Evolutionary conservation across 2,888 invertebrate genomes (phyloP).

Genomic region (Lepetodrilus schrolli): DNA sequence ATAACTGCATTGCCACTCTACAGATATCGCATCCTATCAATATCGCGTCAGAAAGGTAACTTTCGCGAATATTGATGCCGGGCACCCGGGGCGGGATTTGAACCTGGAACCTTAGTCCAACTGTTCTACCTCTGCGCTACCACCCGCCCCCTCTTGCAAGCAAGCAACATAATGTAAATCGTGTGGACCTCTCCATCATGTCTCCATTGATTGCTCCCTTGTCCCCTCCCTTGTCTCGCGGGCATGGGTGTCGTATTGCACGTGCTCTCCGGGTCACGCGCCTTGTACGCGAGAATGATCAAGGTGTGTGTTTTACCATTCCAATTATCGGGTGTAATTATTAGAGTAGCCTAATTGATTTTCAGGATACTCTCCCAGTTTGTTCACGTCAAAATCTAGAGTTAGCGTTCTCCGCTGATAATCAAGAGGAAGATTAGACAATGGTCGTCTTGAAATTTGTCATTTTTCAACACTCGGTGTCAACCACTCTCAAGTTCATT

Average conservation of each 20-base stretch:
- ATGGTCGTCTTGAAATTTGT: not conserved
- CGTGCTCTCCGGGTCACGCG: not conserved
- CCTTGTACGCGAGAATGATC: not conserved
- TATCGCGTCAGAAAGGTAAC: too few relatives aligned
- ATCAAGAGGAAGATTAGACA: not conserved
- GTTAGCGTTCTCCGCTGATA: not conserved
- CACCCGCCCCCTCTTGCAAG: too few relatives aligned
- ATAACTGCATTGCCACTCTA: too few relatives aligned
- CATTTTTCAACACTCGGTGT: not conserved
- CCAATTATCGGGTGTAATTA: constrained; percentile 1
- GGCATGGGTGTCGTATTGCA: not conserved
- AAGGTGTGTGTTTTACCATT: not conserved
- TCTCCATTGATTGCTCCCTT: not conserved
- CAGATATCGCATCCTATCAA: too few relatives aligned
- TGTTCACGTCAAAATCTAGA: not conserved
- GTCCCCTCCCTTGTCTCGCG: not conserved
- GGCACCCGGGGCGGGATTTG: too few relatives aligned
- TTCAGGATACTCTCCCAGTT: not conserved
- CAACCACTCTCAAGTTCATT: too few relatives aligned
- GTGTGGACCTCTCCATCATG: not conserved
- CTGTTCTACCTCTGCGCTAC: too few relatives aligned
- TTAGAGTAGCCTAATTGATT: not conserved
- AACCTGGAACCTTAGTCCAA: too few relatives aligned
- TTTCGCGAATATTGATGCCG: too few relatives aligned
- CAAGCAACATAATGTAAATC: too few relatives aligned